A percentile compares a stretch with the other conserved stretches of the same genome.
These are phyloP conservation scores for Chymomyza fuscimana DNA, from an alignment of 2,888 invertebrate genomes.

Conservation along the genomic window DNA sequence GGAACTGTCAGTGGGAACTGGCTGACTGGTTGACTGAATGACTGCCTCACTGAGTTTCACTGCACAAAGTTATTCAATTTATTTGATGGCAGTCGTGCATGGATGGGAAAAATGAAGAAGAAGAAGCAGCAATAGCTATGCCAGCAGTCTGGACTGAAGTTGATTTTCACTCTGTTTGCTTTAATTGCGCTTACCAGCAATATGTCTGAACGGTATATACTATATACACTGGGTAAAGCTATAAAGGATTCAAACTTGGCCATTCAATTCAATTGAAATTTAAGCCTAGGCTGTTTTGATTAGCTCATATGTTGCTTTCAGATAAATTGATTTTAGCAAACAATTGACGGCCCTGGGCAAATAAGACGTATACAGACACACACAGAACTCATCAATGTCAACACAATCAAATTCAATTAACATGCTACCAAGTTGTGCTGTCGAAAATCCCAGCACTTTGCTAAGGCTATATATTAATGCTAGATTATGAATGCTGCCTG, in stretches of 20 bases:
- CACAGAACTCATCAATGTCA: neutral
- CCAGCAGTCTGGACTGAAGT: slow-evolving; percentile 23
- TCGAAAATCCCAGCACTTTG: neutral
- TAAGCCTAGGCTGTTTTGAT: slow-evolving; percentile 44
- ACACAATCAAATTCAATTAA: slow-evolving; percentile 52
- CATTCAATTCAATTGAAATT: neutral
- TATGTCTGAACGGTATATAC: slow-evolving; percentile 19
- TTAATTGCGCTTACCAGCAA: slow-evolving; percentile 48
- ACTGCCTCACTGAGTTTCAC: neutral
- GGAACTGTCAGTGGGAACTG: neutral
- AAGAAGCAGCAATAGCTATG: neutral
- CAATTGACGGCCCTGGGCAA: slow-evolving; percentile 40
- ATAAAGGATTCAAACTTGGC: slow-evolving; percentile 1
- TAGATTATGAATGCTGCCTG: slow-evolving; percentile 49
- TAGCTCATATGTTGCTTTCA: slow-evolving; percentile 51
- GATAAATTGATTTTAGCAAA: slow-evolving; percentile 55
- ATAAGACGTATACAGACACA: slow-evolving; percentile 16
- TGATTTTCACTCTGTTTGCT: slow-evolving; percentile 51
- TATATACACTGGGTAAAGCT: neutral
- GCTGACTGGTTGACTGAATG: neutral
- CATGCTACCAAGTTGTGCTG: slow-evolving; percentile 3
- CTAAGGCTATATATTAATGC: slow-evolving; percentile 37
- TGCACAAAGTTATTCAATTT: slow-evolving; percentile 58
- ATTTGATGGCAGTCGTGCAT: slow-evolving; percentile 54
- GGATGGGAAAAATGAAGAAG: neutral